Evolutionary conservation across 1,140 invertebrate genomes (phyloP).

Genomic region (Pantala flavescens): DNA sequence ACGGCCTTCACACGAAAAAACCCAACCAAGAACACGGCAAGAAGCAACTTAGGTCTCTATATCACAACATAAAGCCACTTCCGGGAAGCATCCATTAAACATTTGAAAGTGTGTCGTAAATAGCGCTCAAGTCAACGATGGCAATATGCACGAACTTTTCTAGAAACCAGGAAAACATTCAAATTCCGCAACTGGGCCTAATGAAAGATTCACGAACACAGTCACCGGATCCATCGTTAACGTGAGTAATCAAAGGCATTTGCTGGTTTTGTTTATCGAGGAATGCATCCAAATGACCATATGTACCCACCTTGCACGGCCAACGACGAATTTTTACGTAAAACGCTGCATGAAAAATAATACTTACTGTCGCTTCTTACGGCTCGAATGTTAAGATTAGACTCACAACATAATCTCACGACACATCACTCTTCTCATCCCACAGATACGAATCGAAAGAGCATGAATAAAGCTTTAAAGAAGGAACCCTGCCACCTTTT

Average conservation of each 20-base stretch:
- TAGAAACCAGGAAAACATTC: not conserved
- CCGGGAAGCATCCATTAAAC: not conserved
- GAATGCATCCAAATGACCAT: not conserved
- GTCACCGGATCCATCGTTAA: not conserved
- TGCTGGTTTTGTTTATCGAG: not conserved
- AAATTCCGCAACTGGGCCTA: not conserved
- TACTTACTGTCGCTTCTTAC: not conserved
- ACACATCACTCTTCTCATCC: not conserved
- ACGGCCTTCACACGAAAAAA: conserved; percentile 8
- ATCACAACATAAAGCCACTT: not conserved
- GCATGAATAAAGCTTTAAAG: not conserved
- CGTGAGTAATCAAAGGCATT: not conserved
- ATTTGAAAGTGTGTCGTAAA: not conserved
- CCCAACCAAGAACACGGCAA: not conserved
- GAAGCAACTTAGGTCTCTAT: not conserved
- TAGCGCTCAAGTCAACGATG: not conserved
- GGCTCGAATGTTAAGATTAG: not conserved
- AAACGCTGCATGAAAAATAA: not conserved
- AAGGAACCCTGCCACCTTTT: not conserved
- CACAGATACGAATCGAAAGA: not conserved
- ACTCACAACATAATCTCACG: too few species aligned
- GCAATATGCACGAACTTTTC: not conserved
- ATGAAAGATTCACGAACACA: not conserved
- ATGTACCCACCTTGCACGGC: not conserved
- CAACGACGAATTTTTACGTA: not conserved